phyloP scores from a whole-genome alignment of 1,140 invertebrate genomes.

The Leucophenga varia region DNA sequence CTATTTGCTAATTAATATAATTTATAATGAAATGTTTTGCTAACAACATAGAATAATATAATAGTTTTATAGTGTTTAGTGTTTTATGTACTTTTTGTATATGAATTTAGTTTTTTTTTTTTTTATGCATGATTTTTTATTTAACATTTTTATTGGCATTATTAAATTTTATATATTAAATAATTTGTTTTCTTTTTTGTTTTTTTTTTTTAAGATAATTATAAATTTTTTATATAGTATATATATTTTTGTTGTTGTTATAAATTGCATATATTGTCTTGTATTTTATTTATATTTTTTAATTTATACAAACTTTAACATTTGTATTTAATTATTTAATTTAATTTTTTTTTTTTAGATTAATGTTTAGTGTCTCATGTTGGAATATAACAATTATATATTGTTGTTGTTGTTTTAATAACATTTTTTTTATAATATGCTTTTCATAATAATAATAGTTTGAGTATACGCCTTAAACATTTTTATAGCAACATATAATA shows the following conservation, averaged over 20 bases:
- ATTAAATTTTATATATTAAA: too few relatives aligned
- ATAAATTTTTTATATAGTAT: conserved; percentile 28
- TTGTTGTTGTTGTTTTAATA: conserved; percentile 17
- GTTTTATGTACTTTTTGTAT: conserved; percentile 31
- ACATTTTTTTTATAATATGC: conserved; percentile 18
- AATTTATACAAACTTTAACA: too few relatives aligned
- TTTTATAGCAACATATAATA: conserved; percentile 30
- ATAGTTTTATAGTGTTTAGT: conserved; percentile 20
- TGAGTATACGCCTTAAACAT: conserved; percentile 27
- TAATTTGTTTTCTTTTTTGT: too few relatives aligned
- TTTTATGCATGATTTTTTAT: conserved; percentile 17
- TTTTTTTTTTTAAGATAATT: too few relatives aligned
- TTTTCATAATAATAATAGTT: conserved; percentile 35
- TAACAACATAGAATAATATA: neutral
- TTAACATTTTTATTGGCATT: too few relatives aligned
- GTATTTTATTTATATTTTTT: conserved; percentile 39
- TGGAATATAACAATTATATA: conserved; percentile 37
- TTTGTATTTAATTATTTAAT: conserved; percentile 19
- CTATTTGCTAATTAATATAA: conserved; percentile 31
- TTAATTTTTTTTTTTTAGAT: conserved; percentile 23
- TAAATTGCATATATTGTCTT: conserved; percentile 41
- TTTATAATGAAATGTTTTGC: conserved; percentile 27
- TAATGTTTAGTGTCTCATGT: conserved; percentile 25
- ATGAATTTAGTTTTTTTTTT: conserved; percentile 8
- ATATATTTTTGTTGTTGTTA: conserved; percentile 16